Base-by-base conservation (phyloP, 2,797 vertebrate species). In the Notoglanidium macrostoma region DNA sequence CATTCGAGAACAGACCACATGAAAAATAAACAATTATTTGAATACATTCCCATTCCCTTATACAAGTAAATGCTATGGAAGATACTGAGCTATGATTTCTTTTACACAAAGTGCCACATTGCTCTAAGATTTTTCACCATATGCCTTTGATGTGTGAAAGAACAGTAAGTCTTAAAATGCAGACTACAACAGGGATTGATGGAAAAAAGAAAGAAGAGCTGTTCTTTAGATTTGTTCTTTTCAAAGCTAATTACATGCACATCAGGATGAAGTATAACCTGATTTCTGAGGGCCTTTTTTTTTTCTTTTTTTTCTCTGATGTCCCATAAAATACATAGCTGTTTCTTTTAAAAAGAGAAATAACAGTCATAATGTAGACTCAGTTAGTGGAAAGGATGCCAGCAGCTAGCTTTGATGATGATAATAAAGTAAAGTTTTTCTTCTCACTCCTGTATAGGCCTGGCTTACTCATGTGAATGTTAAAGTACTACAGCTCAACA, bases 191-290 rank as follows among this genome's bases (percentile, higher is more conserved):
- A 55, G 85, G 59, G 73, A 65, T 49, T 63, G 12, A 77, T 74
- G 68, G 23, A 85, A 61, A 74, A 78, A n/a, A 55, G 15, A 46
- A 59, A 46, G 32, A 70, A 68, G 32, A 59, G 32, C 14, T 80
- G 17, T 57, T 80, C 23, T 61, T 80, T n/a, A 82, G 40, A 81
- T 81, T 46, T 32, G 26, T 49, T 73, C 3, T 26, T 81, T 80
- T 61, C 78, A 80, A 73, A 44, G 67, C 65, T 82, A 61, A 73
- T 86, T 82, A 80, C 76, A 86, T 46, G 51, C 40, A 76, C 57
- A 49, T 63, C 32, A 63, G 5, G 7, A 49, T 63, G 55, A 49
- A 85, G 44, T 5, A 21, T 80, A 61, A 80, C 35, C 21, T 80
- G 78, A 61, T 44, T 80, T 79, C 77, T 57, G 51, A 46, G 51